Percentiles rank a stretch among this genome's conserved stretches.
Conservation (phyloP, 2,797 vertebrate genomes). For the Chromobotia macracanthus region DNA sequence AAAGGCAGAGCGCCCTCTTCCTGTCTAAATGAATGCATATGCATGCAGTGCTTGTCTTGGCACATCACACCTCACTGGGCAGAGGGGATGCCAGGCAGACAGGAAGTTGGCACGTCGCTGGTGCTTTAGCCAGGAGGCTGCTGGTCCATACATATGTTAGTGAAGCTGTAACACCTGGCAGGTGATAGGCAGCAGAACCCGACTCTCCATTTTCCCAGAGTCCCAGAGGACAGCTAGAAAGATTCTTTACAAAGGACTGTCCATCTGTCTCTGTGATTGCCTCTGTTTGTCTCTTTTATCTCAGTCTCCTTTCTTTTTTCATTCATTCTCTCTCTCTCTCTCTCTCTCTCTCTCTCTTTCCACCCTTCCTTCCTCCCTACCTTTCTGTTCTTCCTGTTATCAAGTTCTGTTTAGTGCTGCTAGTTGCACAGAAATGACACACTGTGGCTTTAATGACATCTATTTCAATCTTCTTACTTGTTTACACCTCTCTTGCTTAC, state of each 20-base stretch:
- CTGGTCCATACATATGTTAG: conserved; percentile 54
- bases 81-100: conserved; percentile 39
- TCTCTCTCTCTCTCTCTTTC: neutral
- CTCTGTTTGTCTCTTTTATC: neutral
- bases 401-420: neutral
- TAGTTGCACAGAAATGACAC: neutral
- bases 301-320: neutral
- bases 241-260: conserved; percentile 19
- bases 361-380: too few species aligned
- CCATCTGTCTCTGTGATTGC: conserved; percentile 39
- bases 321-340: neutral
- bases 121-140: conserved; percentile 35
- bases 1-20: neutral
- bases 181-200: conserved; percentile 40
- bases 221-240: conserved; percentile 20
- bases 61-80: conserved; percentile 33
- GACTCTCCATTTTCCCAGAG: conserved; percentile 6
- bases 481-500: conserved; percentile 7
- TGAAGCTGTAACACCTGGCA: conserved; percentile 52
- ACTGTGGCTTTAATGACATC: neutral
- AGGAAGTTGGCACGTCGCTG: conserved; percentile 39
- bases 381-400: too few species aligned
- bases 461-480: conserved; percentile 8
- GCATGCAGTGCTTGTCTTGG: conserved; percentile 36
- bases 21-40: neutral